Percentiles rank a stretch among this genome's conserved stretches.
phyloP scores from a whole-genome alignment of 2,888 invertebrate species.

The Candidula unifasciata region DNA sequence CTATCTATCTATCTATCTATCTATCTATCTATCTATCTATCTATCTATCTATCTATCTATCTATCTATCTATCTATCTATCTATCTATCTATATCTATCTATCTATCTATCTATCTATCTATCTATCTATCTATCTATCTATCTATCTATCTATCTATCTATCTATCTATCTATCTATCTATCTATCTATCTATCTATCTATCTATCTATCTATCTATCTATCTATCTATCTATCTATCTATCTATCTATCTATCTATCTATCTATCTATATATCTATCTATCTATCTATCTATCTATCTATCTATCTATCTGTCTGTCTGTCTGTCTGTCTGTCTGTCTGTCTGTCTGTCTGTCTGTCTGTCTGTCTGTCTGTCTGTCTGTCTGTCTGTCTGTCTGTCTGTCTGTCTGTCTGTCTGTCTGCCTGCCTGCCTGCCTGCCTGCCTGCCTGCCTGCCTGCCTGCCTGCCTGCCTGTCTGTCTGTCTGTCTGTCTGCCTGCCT shows the following conservation, averaged over 20 bases:
- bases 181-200: not conserved
- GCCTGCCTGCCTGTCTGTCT: no score
- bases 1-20: no score
- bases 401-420: no score
- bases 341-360: not conserved
- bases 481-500: no score
- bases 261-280: no score
- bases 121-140: slow-evolving; percentile 7
- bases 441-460: no score
- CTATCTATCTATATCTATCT: no score
- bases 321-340: not conserved
- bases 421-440: no score
- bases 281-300: no score
- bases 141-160: slow-evolving; percentile 6
- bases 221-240: not conserved
- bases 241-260: no score
- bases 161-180: not conserved
- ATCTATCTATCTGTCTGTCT: no score
- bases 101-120: not conserved
- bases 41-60: not conserved
- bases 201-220: not conserved
- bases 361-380: not conserved
- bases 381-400: not conserved
- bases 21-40: no score
- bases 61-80: not conserved